Evolutionary conservation across 2,888 invertebrate species (phyloP).

Genomic region (Rugalucina vietnamica): DNA sequence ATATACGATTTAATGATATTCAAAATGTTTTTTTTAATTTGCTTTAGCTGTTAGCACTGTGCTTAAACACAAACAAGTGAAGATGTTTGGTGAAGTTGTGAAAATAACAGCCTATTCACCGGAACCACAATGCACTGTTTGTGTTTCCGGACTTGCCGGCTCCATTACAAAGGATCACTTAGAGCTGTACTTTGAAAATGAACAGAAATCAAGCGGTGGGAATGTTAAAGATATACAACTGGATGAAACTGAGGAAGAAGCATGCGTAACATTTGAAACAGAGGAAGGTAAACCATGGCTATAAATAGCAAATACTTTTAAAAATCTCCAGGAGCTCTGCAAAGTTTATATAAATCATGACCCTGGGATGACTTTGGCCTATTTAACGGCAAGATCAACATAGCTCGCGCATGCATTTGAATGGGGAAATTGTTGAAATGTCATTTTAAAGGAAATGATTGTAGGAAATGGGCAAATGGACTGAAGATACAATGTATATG

Average conservation of each 20-base stretch:
- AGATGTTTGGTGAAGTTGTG: background rate
- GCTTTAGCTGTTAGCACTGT: background rate
- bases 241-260: background rate
- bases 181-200: background rate
- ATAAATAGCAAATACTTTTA: no score
- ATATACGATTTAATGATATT: no score
- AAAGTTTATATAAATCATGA: no score
- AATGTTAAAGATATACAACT: background rate
- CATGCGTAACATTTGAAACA: background rate
- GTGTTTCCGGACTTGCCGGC: background rate
- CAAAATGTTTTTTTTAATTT: no score
- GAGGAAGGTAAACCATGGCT: background rate
- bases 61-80: background rate
- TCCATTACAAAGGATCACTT: background rate
- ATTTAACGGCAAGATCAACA: no score
- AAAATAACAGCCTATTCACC: background rate
- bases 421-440: no score
- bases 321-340: no score
- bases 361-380: no score
- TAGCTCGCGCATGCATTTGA: no score
- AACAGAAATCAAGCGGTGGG: background rate
- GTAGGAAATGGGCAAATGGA: no score
- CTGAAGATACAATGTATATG: no score
- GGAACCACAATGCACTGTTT: background rate
- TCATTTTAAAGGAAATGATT: no score